phyloP scores from a whole-genome alignment of 2,888 invertebrate species.

The Lottia scabra region DNA sequence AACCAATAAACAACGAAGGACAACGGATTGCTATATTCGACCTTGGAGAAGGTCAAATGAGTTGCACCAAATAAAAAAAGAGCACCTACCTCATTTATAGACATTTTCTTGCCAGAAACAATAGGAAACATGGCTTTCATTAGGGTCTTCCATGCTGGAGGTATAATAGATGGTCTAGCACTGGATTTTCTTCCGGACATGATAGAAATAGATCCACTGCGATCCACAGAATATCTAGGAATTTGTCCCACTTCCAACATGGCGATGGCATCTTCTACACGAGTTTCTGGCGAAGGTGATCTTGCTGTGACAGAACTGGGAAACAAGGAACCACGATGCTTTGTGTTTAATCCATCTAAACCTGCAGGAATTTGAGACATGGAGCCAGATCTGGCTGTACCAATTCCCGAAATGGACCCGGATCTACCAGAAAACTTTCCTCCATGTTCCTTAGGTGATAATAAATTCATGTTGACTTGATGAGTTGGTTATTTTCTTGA shows the following conservation, averaged over 20 bases:
- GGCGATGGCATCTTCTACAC: not conserved
- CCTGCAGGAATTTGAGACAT: not conserved
- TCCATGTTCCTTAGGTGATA: not conserved
- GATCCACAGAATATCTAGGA: not conserved
- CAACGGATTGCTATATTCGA: too few relatives aligned
- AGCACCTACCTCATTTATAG: not conserved
- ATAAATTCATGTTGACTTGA: not conserved
- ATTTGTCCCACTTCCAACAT: not conserved
- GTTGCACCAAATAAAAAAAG: too few relatives aligned
- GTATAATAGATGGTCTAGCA: not conserved
- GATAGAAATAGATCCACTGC: not conserved
- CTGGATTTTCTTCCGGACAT: not conserved
- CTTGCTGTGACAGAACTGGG: not conserved
- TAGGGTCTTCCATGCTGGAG: not conserved
- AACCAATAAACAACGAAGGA: too few relatives aligned
- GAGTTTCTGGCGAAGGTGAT: not conserved
- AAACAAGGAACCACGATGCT: not conserved
- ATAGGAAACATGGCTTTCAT: not conserved
- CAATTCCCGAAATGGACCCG: not conserved
- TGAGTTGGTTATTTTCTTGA: too few relatives aligned
- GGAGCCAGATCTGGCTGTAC: not conserved
- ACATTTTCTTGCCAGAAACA: not conserved
- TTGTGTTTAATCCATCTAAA: not conserved
- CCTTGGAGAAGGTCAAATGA: too few relatives aligned
- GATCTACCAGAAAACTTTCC: not conserved